Base-by-base conservation (phyloP, 2,113 vertebrate species). In the Azemiops feae region DNA sequence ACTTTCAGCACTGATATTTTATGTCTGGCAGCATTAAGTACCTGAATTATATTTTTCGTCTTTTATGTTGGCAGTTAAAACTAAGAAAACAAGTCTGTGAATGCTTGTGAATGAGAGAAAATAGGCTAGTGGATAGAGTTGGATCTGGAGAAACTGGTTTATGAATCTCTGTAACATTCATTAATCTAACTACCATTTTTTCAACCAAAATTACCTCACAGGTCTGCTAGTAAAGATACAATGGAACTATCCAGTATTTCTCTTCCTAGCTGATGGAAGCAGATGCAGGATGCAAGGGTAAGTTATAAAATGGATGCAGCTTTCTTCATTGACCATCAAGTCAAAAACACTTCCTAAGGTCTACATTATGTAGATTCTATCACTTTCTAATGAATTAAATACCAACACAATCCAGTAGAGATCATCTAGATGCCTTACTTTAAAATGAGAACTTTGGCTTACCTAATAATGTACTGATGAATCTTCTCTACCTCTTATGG, bases 11-110 rank as follows among this genome's bases (percentile, higher is more conserved):
- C 22, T 12, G 89, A 6, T 88, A 85, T 69, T 95, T 89, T 85
- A 69, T 11, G 47, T 5, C 23, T 88, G 14, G 6, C 55, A 5
- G 7, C 85, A 22, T 94, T 43, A 53, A 69, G 54, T 74, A 92
- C 11, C 88, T 89, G 53, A n/a, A 94, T 87, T 34, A 23, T 55
- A n/a, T 54, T 81, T 45, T 39, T 9, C 23, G 74, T 74, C 95
- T 34, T 92, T 93, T 30, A 92, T 60, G 8, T 34, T 94, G 27
- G 81, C 0, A 58, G 4, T 93, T 92, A 93, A 93, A 91, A 43
- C 74, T 90, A 45, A 54, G 86, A 20, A 52, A 47, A 22, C 60
- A 60, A 43, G 45, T 69, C 5, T 9, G 4, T 43, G 1, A 54
- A 0, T 55, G 4, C 74, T 1, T 87, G 9, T 91, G 5, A 50